Conservation (phyloP, 2,888 invertebrate species). For the Apocheima hispidaria region DNA sequence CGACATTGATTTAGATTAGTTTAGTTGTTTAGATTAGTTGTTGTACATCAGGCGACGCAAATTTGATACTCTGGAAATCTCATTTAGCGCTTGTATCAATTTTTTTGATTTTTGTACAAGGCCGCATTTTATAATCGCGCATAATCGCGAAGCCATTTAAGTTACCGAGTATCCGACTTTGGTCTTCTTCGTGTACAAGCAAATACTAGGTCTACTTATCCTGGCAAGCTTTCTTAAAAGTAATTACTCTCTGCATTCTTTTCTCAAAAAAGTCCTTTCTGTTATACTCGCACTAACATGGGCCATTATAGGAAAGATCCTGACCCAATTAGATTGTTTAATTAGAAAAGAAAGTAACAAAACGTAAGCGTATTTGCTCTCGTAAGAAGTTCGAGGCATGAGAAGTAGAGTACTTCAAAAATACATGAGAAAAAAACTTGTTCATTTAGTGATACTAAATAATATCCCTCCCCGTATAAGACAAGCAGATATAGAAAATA, state of each 20-base stretch:
- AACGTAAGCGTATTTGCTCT: slow-evolving; percentile 43
- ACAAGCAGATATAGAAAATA: background rate
- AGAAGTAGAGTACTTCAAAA: slow-evolving; percentile 24
- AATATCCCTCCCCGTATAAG: background rate
- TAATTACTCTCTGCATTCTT: background rate
- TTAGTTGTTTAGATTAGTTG: background rate
- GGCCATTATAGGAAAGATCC: slow-evolving; percentile 43
- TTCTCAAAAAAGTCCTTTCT: slow-evolving; percentile 16
- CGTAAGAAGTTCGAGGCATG: slow-evolving; percentile 31
- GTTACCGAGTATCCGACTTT: background rate
- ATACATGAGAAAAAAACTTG: no score
- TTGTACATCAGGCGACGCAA: background rate
- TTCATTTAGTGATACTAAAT: no score
- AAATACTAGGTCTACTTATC: no score
- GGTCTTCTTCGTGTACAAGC: background rate
- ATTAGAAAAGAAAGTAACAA: slow-evolving; percentile 51
- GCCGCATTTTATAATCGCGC: no score
- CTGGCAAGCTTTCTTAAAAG: background rate
- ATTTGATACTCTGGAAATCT: no score
- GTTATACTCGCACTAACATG: slow-evolving; percentile 11
- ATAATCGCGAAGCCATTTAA: no score
- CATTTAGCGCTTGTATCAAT: no score
- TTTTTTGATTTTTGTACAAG: no score
- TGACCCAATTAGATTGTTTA: slow-evolving; percentile 60
- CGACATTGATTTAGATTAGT: background rate